These are phyloP conservation scores for Neoscelio sp. DNA, from an alignment of 2,888 invertebrate species.

Conservation along the genomic window DNA sequence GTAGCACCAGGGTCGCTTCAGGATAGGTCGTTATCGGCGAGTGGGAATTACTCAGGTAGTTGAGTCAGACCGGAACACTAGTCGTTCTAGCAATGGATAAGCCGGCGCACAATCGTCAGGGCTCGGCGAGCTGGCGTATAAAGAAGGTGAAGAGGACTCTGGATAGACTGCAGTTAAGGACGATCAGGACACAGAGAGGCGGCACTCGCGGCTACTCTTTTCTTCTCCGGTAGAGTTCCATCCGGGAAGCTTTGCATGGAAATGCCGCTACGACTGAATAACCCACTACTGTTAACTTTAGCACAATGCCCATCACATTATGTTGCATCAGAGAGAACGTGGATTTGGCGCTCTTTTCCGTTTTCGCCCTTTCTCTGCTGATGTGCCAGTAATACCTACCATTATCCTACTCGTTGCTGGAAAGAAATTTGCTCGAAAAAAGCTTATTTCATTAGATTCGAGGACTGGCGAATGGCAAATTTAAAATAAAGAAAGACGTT, in stretches of 20 bases:
- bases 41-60: constrained; percentile 73
- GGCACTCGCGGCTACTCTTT: constrained; percentile 79
- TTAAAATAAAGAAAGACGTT: constrained; percentile 15
- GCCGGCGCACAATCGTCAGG: constrained; percentile 72
- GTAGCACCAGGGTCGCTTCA: constrained; percentile 56
- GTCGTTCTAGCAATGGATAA: constrained; percentile 70
- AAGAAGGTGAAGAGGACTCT: constrained; percentile 66
- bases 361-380: constrained; percentile 63
- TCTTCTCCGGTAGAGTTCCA: constrained; percentile 75
- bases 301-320: constrained; percentile 80
- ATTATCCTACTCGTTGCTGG: constrained; percentile 22
- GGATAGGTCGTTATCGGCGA: constrained; percentile 74
- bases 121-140: constrained; percentile 34
- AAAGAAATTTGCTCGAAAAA: constrained; percentile 24
- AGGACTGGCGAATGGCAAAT: constrained; percentile 4
- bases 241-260: constrained; percentile 77
- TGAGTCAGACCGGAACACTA: constrained; percentile 56
- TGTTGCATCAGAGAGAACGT: constrained; percentile 76
- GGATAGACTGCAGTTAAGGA: constrained; percentile 74
- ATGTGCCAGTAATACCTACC: constrained; percentile 36
- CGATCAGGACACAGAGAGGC: constrained; percentile 78
- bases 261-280: constrained; percentile 78
- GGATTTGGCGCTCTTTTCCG: constrained; percentile 67
- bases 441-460: constrained; percentile 22
- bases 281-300: constrained; percentile 77